Conservation (phyloP, 23 tunicate species). For the Corella eumyota region DNA sequence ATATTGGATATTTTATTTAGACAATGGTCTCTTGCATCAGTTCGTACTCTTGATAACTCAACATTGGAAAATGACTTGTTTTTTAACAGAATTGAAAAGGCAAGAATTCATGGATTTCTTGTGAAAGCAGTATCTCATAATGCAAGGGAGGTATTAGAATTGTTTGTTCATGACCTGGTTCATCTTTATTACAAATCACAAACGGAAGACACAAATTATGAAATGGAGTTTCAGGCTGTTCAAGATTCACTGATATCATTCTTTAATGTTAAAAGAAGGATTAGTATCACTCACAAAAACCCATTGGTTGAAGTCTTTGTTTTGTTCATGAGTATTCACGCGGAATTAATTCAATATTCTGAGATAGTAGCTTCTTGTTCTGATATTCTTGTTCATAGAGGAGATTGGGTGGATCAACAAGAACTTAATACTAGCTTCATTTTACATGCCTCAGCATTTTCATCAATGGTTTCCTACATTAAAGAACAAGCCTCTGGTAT, state of each 20-base stretch:
- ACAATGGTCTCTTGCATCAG: slow-evolving; percentile 11
- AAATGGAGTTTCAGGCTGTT: not conserved
- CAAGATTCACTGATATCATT: not conserved
- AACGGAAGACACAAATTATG: not conserved
- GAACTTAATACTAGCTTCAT: not conserved
- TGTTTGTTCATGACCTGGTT: slow-evolving; percentile 5
- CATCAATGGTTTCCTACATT: slow-evolving; percentile 7
- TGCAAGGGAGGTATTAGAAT: not conserved
- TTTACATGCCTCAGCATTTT: slow-evolving; percentile 20
- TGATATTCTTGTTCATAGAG: not conserved
- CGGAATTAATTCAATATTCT: slow-evolving; percentile 7
- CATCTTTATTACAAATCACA: slow-evolving; percentile 7
- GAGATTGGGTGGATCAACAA: slow-evolving; percentile 14
- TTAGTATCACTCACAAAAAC: not conserved
- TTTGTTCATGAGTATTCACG: slow-evolving; percentile 6
- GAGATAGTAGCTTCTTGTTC: slow-evolving; percentile 11
- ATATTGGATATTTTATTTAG: not conserved
- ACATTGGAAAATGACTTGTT: not conserved
- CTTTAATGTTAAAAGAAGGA: not conserved
- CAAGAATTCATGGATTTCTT: not conserved
- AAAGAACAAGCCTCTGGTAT: slow-evolving; percentile 13
- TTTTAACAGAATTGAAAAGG: not conserved
- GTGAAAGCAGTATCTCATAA: not conserved
- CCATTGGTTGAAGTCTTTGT: slow-evolving; percentile 11
- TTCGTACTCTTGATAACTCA: not conserved